Evolutionary conservation across 2,113 vertebrate species (phyloP).

Genomic region (Macquaria ambigua): DNA sequence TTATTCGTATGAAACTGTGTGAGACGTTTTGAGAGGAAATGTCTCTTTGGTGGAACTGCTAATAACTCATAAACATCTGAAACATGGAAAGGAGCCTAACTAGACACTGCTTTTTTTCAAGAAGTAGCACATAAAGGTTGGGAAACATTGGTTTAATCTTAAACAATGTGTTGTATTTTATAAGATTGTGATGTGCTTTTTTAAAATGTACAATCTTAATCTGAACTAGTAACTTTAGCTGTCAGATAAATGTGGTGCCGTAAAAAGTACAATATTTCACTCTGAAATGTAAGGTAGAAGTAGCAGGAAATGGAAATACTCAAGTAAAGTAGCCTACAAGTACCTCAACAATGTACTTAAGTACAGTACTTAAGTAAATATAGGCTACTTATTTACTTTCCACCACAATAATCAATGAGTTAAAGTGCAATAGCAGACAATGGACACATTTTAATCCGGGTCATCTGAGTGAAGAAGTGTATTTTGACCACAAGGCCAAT

Average conservation of each 20-base stretch:
- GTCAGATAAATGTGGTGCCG: too few relatives aligned
- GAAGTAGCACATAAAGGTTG: background rate
- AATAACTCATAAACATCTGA: background rate
- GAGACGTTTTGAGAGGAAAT: background rate
- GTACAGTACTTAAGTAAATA: background rate
- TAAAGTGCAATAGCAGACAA: slow-evolving; percentile 14
- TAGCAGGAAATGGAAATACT: background rate
- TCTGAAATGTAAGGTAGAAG: background rate
- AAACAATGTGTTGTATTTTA: background rate
- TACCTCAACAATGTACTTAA: background rate
- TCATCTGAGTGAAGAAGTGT: slow-evolving; percentile 34
- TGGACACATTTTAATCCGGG: slow-evolving; percentile 17
- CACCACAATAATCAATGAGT: slow-evolving; percentile 27
- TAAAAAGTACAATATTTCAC: background rate
- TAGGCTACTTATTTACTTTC: background rate
- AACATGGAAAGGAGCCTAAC: background rate
- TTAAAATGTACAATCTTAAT: background rate
- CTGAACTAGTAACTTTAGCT: background rate
- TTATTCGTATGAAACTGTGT: background rate
- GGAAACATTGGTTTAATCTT: background rate
- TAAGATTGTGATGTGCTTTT: background rate
- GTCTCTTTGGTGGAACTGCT: background rate
- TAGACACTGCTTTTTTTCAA: background rate
- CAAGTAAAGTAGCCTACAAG: background rate
- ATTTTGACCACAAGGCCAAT: slow-evolving; percentile 25